A percentile compares a stretch with the other conserved stretches of the same genome.
phyloP scores from a whole-genome alignment of 2,888 invertebrate species.

The Bembecia ichneumoniformis region DNA sequence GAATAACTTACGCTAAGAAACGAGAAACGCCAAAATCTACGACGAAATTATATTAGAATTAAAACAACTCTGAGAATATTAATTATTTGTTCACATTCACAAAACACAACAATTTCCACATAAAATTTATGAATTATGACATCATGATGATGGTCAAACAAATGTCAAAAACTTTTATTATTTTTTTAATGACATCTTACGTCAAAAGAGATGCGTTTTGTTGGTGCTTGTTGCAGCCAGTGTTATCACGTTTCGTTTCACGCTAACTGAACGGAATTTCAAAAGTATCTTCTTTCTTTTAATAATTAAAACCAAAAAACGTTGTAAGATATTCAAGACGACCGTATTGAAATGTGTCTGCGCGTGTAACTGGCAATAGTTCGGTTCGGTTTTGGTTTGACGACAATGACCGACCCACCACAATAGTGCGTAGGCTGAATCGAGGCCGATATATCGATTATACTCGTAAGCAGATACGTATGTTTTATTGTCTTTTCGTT shows the following conservation, averaged over 20 bases:
- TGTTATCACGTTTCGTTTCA: constrained; percentile 53
- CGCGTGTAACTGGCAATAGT: constrained; percentile 4
- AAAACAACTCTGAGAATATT: too few species aligned
- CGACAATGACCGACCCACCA: constrained; percentile 52
- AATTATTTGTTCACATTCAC: too few species aligned
- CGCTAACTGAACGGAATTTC: constrained; percentile 24
- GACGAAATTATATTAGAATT: too few species aligned
- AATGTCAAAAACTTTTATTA: constrained; percentile 50
- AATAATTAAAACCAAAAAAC: too few species aligned
- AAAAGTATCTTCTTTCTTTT: too few species aligned
- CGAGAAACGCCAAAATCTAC: too few species aligned
- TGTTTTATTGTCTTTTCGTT: constrained; percentile 31
- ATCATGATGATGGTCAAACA: constrained; percentile 26
- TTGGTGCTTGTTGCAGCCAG: constrained; percentile 32
- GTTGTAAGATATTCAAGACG: not conserved
- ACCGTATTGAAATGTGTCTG: constrained; percentile 1
- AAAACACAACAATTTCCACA: constrained; percentile 25
- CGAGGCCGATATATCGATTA: constrained; percentile 48
- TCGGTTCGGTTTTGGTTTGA: constrained; percentile 10
- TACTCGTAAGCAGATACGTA: constrained; percentile 21
- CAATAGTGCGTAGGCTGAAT: constrained; percentile 43
- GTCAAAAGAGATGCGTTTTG: constrained; percentile 21
- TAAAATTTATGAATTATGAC: constrained; percentile 38
- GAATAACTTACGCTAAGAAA: too few species aligned
- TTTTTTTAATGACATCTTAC: constrained; percentile 22